Percentiles rank a stretch among this genome's conserved stretches.
phyloP scores from a whole-genome alignment of 2,888 invertebrate genomes.

The Crepidodera aurea region DNA sequence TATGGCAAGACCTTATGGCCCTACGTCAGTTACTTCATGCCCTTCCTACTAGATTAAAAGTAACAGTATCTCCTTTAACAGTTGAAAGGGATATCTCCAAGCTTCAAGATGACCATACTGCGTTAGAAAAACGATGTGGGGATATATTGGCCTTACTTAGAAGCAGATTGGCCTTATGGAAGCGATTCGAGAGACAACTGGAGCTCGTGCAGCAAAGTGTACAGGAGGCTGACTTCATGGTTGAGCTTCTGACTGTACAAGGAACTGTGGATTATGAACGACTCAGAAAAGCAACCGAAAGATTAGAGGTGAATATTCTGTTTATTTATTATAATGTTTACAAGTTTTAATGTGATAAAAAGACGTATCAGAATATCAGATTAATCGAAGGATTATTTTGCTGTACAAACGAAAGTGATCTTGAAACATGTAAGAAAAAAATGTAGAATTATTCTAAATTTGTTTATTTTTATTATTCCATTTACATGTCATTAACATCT shows the following conservation, averaged over 20 bases:
- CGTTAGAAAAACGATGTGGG: slow-evolving; percentile 75
- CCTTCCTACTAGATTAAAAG: slow-evolving; percentile 76
- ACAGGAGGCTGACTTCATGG: slow-evolving; percentile 87
- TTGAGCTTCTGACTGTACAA: slow-evolving; percentile 83
- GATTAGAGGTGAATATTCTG: slow-evolving; percentile 76
- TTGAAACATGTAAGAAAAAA: no score
- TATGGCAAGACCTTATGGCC: slow-evolving; percentile 82
- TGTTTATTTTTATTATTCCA: no score
- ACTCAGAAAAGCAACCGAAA: slow-evolving; percentile 81
- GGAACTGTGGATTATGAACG: slow-evolving; percentile 86
- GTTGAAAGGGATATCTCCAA: slow-evolving; percentile 80
- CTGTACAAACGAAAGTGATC: no score
- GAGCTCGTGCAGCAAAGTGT: slow-evolving; percentile 84
- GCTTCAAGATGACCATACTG: slow-evolving; percentile 77
- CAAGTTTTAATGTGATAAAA: not conserved
- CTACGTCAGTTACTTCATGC: slow-evolving; percentile 80
- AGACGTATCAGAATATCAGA: no score
- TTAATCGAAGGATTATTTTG: no score
- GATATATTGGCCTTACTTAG: slow-evolving; percentile 72
- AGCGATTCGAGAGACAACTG: slow-evolving; percentile 78
- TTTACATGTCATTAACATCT: no score
- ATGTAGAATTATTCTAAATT: no score
- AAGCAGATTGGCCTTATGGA: slow-evolving; percentile 75
- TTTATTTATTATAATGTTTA: slow-evolving; percentile 5
- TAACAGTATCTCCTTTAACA: slow-evolving; percentile 74